Conservation (phyloP, 2,797 vertebrate genomes). For the Sebastes nivosus region DNA sequence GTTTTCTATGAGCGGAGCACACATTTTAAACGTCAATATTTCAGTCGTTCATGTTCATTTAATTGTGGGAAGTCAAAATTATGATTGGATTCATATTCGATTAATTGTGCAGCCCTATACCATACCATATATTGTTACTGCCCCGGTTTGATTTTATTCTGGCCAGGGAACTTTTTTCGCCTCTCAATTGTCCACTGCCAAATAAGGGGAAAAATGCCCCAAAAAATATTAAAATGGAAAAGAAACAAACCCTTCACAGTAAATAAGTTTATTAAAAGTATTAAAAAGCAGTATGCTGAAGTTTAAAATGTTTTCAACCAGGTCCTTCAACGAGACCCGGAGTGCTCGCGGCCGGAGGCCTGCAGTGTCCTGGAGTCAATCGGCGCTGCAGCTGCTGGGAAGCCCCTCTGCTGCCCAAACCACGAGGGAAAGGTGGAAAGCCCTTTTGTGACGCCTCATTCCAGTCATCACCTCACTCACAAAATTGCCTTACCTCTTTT, state of each 20-base stretch:
- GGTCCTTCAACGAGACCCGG: slow-evolving; percentile 91
- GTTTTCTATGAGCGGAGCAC: no score
- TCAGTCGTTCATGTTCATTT: no score
- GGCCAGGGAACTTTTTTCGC: neutral
- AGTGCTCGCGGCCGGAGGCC: slow-evolving; percentile 83
- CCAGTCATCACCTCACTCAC: neutral
- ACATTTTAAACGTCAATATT: no score
- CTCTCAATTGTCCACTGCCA: neutral
- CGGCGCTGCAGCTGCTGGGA: slow-evolving; percentile 86
- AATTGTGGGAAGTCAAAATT: no score
- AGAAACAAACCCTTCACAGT: neutral
- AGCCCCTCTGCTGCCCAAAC: slow-evolving; percentile 94
- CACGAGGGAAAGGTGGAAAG: slow-evolving; percentile 82
- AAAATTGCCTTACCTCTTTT: no score
- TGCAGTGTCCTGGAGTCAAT: slow-evolving; percentile 86
- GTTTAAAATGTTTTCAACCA: slow-evolving; percentile 22
- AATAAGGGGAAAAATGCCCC: neutral
- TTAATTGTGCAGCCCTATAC: neutral
- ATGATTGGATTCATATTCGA: no score
- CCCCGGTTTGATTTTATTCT: neutral
- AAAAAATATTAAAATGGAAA: neutral
- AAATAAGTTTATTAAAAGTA: neutral
- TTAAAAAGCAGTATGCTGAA: neutral
- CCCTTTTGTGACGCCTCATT: neutral
- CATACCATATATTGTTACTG: neutral